Conservation (phyloP, 2,113 vertebrate species). For the Saguinus imperator region DNA sequence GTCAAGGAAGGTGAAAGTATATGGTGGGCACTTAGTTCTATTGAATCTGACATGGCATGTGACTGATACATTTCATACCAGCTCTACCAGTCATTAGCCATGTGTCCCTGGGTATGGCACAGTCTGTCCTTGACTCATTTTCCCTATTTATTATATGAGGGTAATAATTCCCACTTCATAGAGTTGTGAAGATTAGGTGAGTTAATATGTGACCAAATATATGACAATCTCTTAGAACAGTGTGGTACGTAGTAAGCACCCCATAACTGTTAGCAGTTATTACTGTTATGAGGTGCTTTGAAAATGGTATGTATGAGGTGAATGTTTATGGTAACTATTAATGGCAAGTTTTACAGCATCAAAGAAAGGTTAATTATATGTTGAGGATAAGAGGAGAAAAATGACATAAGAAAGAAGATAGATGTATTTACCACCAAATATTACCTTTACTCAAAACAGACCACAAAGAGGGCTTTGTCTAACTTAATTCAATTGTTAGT, state of each 20-base stretch:
- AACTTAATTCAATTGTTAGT: neutral
- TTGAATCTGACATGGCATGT: neutral
- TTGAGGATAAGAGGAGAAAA: slow-evolving; percentile 21
- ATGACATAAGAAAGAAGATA: slow-evolving; percentile 9
- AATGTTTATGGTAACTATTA: slow-evolving; percentile 43
- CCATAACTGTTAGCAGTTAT: neutral
- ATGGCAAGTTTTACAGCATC: neutral
- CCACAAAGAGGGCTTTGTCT: neutral
- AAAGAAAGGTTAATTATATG: neutral
- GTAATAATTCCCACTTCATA: slow-evolving; percentile 25
- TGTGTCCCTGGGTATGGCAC: neutral
- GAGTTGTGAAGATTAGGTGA: slow-evolving; percentile 2
- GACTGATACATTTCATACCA: neutral
- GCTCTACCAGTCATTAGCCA: neutral
- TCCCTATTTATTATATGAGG: neutral
- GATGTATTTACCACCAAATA: neutral
- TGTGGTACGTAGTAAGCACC: neutral
- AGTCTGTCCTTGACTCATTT: neutral
- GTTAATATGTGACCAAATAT: neutral
- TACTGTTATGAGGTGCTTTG: slow-evolving; percentile 21
- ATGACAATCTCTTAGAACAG: neutral
- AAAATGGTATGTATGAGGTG: neutral
- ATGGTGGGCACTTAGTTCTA: neutral
- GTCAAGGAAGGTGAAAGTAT: neutral
- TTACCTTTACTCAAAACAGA: slow-evolving; percentile 11